A percentile compares a stretch with the other conserved stretches of the same genome.
phyloP scores from a whole-genome alignment of 2,888 invertebrate species.

The Yponomeuta cagnagella region DNA sequence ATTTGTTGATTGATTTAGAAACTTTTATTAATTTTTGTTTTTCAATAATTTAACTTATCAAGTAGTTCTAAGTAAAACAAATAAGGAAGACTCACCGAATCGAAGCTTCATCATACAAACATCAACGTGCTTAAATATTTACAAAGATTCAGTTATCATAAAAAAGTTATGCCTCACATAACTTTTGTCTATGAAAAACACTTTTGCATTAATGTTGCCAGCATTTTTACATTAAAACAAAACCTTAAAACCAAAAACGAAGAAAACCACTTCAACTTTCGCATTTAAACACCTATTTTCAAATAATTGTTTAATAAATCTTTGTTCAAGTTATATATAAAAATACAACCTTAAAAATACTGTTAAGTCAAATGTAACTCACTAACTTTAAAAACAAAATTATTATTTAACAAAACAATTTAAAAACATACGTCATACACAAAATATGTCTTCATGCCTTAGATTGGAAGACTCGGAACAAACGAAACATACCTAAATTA shows the following conservation, averaged over 20 bases:
- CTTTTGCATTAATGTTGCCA: neutral
- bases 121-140: conserved; percentile 59
- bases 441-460: conserved; percentile 45
- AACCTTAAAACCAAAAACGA: neutral
- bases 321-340: conserved; percentile 1
- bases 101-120: conserved; percentile 45
- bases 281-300: neutral
- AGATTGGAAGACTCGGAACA: conserved; percentile 59
- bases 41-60: conserved; percentile 72
- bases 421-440: conserved; percentile 30
- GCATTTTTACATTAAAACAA: neutral
- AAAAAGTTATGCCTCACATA: neutral
- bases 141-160: conserved; percentile 48
- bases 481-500: conserved; percentile 42
- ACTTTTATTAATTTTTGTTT: conserved; percentile 64
- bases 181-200: neutral
- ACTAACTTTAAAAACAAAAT: conserved; percentile 52
- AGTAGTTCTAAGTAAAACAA: conserved; percentile 62
- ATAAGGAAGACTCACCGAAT: conserved; percentile 67
- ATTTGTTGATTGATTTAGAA: conserved; percentile 43
- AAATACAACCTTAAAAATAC: conserved; percentile 12
- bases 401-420: conserved; percentile 64
- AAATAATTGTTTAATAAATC: neutral
- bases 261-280: neutral
- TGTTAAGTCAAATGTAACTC: conserved; percentile 17